A percentile compares a stretch with the other conserved stretches of the same genome.
These are phyloP conservation scores for Meloidogyne floridensis DNA, from an alignment of 1,140 invertebrate species.

Conservation along the genomic window DNA sequence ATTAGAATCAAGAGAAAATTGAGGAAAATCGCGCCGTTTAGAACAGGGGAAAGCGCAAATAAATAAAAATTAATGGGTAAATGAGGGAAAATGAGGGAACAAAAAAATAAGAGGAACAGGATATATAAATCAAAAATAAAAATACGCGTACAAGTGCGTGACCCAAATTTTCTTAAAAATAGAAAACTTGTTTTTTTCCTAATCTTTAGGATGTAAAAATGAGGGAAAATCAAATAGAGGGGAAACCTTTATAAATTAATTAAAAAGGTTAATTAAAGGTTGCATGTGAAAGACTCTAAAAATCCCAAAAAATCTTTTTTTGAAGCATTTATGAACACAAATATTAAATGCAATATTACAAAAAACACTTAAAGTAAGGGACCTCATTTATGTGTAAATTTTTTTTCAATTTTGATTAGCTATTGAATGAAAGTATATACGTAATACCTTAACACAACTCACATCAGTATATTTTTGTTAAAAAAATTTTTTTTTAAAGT, in stretches of 20 bases:
- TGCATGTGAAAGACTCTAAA: too few species aligned
- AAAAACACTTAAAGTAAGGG: too few species aligned
- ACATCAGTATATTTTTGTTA: too few species aligned
- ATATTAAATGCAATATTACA: too few species aligned
- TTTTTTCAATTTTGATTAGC: too few species aligned
- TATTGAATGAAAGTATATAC: too few species aligned
- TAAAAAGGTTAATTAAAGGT: neutral
- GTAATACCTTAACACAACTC: too few species aligned
- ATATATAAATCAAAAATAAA: conserved; percentile 7
- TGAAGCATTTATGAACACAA: too few species aligned
- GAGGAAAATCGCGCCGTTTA: neutral
- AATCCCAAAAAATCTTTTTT: too few species aligned
- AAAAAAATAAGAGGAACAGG: neutral
- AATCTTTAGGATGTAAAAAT: neutral
- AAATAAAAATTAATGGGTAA: neutral
- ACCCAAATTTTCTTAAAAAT: neutral
- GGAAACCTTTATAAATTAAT: neutral
- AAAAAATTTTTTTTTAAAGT: too few species aligned
- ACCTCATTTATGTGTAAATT: too few species aligned
- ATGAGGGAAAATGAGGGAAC: neutral
- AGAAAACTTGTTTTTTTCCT: neutral
- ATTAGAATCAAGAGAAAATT: neutral
- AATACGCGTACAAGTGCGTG: neutral
- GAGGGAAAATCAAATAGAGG: neutral
- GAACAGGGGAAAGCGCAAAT: conserved; percentile 6